Evolutionary conservation across 2,113 vertebrate genomes (phyloP).

Genomic region (Hypocryptadius cinnamomeus): DNA sequence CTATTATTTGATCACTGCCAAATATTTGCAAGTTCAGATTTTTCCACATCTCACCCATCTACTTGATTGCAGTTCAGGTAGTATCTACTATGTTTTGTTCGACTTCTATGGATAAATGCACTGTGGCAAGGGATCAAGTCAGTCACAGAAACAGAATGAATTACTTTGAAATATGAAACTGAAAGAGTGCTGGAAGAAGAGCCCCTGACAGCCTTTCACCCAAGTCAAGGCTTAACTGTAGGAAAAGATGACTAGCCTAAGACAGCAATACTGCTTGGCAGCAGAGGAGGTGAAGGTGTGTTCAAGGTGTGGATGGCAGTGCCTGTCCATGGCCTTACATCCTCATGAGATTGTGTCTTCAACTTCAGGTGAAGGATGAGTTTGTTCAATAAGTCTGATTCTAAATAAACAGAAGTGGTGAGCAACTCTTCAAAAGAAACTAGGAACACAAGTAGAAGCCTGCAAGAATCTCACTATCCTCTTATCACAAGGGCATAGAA

Average conservation of each 20-base stretch:
- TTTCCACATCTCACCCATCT: background rate
- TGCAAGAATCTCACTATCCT: background rate
- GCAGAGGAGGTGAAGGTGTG: constrained; percentile 67
- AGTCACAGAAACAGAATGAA: background rate
- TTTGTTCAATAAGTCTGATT: background rate
- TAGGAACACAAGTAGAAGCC: background rate
- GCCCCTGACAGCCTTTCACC: background rate
- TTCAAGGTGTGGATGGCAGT: constrained; percentile 30
- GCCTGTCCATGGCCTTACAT: background rate
- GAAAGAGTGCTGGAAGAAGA: constrained; percentile 36
- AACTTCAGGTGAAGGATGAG: background rate
- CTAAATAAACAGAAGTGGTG: background rate
- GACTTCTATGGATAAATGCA: background rate
- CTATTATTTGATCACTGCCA: constrained; percentile 28
- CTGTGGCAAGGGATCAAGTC: background rate
- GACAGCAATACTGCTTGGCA: constrained; percentile 11
- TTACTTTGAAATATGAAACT: background rate
- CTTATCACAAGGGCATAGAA: background rate
- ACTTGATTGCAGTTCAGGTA: background rate
- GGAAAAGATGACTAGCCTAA: background rate
- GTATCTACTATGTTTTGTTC: background rate
- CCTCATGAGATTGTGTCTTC: background rate
- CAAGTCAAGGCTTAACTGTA: constrained; percentile 21
- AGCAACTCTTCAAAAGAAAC: background rate
- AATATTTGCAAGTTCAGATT: constrained; percentile 50